Evolutionary conservation across 2,888 invertebrate species (phyloP).

Genomic region (Xanthia icteritia): DNA sequence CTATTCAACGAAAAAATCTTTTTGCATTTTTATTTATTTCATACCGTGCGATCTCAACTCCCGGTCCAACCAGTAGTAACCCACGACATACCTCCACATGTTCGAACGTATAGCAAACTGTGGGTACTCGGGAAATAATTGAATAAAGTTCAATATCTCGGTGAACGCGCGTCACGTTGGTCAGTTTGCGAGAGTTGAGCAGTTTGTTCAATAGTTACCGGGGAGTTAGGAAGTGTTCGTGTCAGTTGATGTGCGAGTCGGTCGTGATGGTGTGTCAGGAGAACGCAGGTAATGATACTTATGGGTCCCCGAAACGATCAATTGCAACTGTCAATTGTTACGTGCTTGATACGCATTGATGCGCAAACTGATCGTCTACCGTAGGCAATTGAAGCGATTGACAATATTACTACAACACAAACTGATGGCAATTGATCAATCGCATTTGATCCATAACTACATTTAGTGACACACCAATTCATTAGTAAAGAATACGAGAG

Average conservation of each 20-base stretch:
- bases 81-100: background rate
- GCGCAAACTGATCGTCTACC: too few species aligned
- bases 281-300: background rate
- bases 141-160: background rate
- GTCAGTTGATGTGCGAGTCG: conserved; percentile 1
- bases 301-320: background rate
- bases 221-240: background rate
- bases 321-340: too few species aligned
- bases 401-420: too few species aligned
- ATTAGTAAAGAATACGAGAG: background rate
- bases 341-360: too few species aligned
- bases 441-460: background rate
- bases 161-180: background rate
- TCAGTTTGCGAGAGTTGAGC: too few species aligned
- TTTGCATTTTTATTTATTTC: too few species aligned
- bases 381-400: too few species aligned
- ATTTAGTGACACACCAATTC: too few species aligned
- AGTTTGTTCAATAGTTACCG: background rate
- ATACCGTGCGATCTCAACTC: background rate
- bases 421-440: too few species aligned
- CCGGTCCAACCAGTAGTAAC: background rate
- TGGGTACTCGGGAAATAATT: background rate
- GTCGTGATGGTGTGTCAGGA: background rate
- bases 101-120: background rate
- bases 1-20: too few species aligned